Evolutionary conservation across 2,888 invertebrate species (phyloP).

Genomic region (Taphrorychus bicolor): DNA sequence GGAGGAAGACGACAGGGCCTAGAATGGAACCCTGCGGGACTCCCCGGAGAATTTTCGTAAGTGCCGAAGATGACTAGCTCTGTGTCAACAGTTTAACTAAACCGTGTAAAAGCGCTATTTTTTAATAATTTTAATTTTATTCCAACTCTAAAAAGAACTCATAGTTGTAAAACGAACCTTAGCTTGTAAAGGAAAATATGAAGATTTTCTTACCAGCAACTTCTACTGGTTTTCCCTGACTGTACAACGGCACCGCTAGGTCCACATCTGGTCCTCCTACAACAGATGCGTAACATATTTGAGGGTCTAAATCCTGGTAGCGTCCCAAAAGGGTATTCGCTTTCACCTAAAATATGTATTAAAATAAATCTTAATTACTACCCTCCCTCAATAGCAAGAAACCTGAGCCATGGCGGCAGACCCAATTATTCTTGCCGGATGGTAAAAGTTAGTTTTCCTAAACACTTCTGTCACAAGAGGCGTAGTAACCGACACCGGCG

Average conservation of each 20-base stretch:
- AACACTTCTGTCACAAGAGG: constrained; percentile 63
- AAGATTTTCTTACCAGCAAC: constrained; percentile 57
- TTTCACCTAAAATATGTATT: constrained; percentile 63
- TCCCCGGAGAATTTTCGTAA: too few species aligned
- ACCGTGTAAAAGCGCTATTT: too few species aligned
- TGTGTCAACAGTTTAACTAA: too few species aligned
- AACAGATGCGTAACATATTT: constrained; percentile 68
- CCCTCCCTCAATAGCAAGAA: too few species aligned
- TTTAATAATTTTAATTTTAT: too few species aligned
- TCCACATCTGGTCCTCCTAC: constrained; percentile 70
- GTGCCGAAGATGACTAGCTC: too few species aligned
- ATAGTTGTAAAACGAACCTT: too few species aligned
- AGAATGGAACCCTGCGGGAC: too few species aligned
- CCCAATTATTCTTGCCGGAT: constrained; percentile 57
- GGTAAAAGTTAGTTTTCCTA: constrained; percentile 55
- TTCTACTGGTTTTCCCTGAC: constrained; percentile 63
- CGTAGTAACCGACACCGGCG: constrained; percentile 65
- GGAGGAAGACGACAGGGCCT: too few species aligned
- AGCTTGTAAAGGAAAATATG: too few species aligned
- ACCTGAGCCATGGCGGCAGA: constrained; percentile 53
- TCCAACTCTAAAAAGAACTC: too few species aligned
- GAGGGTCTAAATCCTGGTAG: constrained; percentile 65
- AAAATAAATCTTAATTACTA: too few species aligned
- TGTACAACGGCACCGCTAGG: constrained; percentile 70
- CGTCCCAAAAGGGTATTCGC: constrained; percentile 69